These are phyloP conservation scores for Exocentrus adspersus DNA, from an alignment of 2,888 invertebrate species.

Conservation along the genomic window DNA sequence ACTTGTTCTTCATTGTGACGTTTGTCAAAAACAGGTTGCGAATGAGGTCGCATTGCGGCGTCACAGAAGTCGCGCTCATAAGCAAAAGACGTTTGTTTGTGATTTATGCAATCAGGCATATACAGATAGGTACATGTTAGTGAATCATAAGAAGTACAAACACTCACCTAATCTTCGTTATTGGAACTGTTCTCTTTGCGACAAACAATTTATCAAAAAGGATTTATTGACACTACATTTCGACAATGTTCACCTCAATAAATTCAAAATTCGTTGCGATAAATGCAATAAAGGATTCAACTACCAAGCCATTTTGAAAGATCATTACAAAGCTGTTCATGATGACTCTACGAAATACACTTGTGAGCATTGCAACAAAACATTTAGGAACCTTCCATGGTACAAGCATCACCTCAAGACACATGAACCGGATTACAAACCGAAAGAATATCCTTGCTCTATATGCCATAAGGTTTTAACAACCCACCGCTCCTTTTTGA, in stretches of 20 bases:
- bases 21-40: no score
- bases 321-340: constrained; percentile 20
- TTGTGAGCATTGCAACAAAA: constrained; percentile 30
- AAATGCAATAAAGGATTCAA: constrained; percentile 22
- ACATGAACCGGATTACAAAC: constrained; percentile 37
- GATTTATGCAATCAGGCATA: constrained; percentile 34
- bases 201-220: constrained; percentile 34
- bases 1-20: no score
- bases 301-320: neutral
- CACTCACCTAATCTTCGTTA: neutral
- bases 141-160: constrained; percentile 48
- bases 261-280: constrained; percentile 12
- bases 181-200: constrained; percentile 31
- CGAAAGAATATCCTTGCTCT: neutral
- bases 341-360: constrained; percentile 16
- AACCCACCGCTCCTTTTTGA: neutral
- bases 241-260: constrained; percentile 28
- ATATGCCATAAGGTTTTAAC: neutral
- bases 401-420: constrained; percentile 34
- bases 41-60: constrained; percentile 5
- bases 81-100: constrained; percentile 29
- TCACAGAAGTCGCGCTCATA: constrained; percentile 21
- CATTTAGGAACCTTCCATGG: constrained; percentile 18
- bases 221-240: constrained; percentile 34
- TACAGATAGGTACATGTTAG: constrained; percentile 22